Evolutionary conservation across 1,140 invertebrate genomes (phyloP), one percentile per base, ranked within the genome.

Genomic region (Bombus terrestris): DNA sequence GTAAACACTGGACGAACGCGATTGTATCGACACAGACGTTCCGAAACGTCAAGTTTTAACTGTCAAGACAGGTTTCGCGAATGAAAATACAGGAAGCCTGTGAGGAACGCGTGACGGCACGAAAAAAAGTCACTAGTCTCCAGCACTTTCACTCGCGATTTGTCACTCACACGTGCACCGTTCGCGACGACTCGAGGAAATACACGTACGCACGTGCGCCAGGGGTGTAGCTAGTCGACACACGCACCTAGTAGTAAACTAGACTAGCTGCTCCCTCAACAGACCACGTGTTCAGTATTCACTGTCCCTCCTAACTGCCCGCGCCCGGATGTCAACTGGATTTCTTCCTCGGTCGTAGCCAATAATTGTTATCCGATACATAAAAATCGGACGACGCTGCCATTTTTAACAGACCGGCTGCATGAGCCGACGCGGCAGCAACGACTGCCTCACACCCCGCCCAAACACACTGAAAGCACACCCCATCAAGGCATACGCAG

Each of bases 271-370:
- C 73, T 76, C 76, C 85, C 81, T 83, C 39, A 69, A 59, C 86
- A 73, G 79, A 86, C 89, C 91, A 82, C 88, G 89, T 88, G 82
- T 88, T 87, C 74, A 43, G 35, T 69, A 43, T 62, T 66, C 76
- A 73, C 64, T 86, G 32, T 78, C 80, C 22, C 83, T 87, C 71
- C 13, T n/a, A 72, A 18, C 32, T 75, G 25, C 69, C 85, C 76
- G 82, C 89, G 83, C 90, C 80, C 88, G 84, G 92, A 90, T 93
- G 95, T 95, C 95, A 95, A 95, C 95, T 96, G 93, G 94, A 94
- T 95, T 95, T 95, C 94, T 96, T 95, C 92, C 95, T 95, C 82
- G 95, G 93, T 88, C 94, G 93, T 88, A 93, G 94, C 91, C 93
- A 94, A 91, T 93, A 94, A 95, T 95, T 86, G 78, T 86, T 93